Evolutionary conservation across 2,888 invertebrate genomes (phyloP), one percentile per base, ranked within the genome.

Genomic region (Plebejus anna): DNA sequence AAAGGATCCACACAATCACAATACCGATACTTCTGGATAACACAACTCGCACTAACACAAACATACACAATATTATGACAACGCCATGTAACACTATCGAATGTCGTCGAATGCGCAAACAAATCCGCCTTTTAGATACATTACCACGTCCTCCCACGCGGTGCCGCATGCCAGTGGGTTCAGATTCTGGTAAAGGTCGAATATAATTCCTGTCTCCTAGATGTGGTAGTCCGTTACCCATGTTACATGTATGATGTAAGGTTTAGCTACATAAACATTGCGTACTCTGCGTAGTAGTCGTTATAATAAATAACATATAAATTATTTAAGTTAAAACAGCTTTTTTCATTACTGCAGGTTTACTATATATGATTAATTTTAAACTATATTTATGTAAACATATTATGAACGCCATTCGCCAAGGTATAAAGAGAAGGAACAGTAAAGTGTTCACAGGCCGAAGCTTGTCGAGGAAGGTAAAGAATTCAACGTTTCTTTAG

Each of bases 21-120:
- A 36, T 66, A 28, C 32, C 61, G 61, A 66, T 66, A 61, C 66
- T 66, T 66, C 66, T 66, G 66, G 66, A 66, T 66, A 28, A 13
- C 28, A 13, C 11, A 7, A 28, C 2, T 22, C 59, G 32, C 7
- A 22, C 7, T 2, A 61, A 61, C 11, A 61, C 7, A 28, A 61
- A 61, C 61, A 66, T 61, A 61, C 11, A 32, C 32, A 32, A 32
- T 32, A 32, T 32, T 4, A n/a, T 55, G 55, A 16, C 55, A 4
- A 55, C 16, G 3, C 59, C 59, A 28, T 32, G 66, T 66, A 36
- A 66, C 13, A 66, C 4, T 66, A 66, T 66, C 16, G 66, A 11
- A 36, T 66, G 16, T 36, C 66, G 9, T 28, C 32, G 28, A 7
- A 61, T 22, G 16, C 16, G 22, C 61, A 9, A 9, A 6, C 11